Evolutionary conservation across 53 echinoderm and acorn worm genomes (phyloP).

Genomic region (Hippasteria phrygiana): DNA sequence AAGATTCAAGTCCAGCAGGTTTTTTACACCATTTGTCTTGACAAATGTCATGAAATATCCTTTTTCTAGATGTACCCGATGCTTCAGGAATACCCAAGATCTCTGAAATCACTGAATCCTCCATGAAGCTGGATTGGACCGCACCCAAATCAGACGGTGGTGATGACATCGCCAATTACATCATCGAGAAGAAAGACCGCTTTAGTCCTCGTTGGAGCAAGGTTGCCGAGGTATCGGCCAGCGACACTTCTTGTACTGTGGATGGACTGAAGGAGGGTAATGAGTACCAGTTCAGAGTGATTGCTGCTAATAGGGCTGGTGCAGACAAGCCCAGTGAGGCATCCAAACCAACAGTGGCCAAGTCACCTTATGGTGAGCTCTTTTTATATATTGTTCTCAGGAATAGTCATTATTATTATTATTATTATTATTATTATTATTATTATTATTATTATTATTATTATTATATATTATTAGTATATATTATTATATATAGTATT

Average conservation of each 20-base stretch:
- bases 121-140: constrained; percentile 81
- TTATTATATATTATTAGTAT: too few species aligned
- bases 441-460: too few species aligned
- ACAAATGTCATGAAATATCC: neutral
- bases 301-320: constrained; percentile 89
- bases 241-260: constrained; percentile 69
- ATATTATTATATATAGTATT: too few species aligned
- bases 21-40: too few species aligned
- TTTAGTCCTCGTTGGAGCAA: constrained; percentile 89
- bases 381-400: too few species aligned
- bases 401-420: too few species aligned
- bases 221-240: constrained; percentile 67
- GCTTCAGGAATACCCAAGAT: constrained; percentile 76
- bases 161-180: constrained; percentile 80
- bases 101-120: constrained; percentile 80
- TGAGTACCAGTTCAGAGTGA: constrained; percentile 89
- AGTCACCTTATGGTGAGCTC: constrained; percentile 72
- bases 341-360: constrained; percentile 66
- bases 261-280: constrained; percentile 87
- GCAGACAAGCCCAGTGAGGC: constrained; percentile 85
- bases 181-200: constrained; percentile 92
- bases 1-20: too few species aligned
- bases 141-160: constrained; percentile 87
- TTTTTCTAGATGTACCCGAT: constrained; percentile 75
- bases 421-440: too few species aligned